phyloP scores from a whole-genome alignment of 2,888 invertebrate genomes.

The Agonopterix subpropinquella region DNA sequence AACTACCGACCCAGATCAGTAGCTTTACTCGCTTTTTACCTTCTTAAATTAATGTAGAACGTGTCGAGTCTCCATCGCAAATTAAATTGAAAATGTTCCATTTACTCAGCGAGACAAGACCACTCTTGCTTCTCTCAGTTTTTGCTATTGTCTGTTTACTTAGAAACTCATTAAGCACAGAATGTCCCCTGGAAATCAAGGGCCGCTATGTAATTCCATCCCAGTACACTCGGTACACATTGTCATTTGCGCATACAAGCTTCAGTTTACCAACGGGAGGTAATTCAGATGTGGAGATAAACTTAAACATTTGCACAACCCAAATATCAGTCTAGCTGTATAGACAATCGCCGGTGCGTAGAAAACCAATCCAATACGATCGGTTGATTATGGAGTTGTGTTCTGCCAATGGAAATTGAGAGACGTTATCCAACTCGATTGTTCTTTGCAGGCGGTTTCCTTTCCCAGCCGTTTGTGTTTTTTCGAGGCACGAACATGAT shows the following conservation, averaged over 20 bases:
- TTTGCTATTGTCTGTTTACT: no score
- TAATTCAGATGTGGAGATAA: no score
- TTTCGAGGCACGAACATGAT: slow-evolving; percentile 28
- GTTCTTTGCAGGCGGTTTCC: slow-evolving; percentile 36
- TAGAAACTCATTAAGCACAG: no score
- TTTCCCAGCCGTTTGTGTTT: slow-evolving; percentile 38
- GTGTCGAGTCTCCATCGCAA: slow-evolving; percentile 24
- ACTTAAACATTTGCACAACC: neutral
- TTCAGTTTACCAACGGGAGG: no score
- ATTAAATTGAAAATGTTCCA: slow-evolving; percentile 37
- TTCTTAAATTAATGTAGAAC: slow-evolving; percentile 37
- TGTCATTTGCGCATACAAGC: no score
- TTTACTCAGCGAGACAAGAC: slow-evolving; percentile 25
- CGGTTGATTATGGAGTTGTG: slow-evolving; percentile 27
- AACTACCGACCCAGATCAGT: slow-evolving; percentile 55
- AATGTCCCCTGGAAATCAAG: no score
- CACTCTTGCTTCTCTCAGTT: no score
- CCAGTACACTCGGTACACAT: no score
- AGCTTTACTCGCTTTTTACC: slow-evolving; percentile 48
- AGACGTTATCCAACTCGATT: slow-evolving; percentile 40
- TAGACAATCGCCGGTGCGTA: slow-evolving; percentile 12
- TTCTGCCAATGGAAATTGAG: slow-evolving; percentile 37
- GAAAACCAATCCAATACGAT: slow-evolving; percentile 26
- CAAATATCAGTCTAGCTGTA: neutral
- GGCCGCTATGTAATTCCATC: no score